Conservation (phyloP, 2,113 vertebrate genomes). For the Oryzias celebensis region DNA sequence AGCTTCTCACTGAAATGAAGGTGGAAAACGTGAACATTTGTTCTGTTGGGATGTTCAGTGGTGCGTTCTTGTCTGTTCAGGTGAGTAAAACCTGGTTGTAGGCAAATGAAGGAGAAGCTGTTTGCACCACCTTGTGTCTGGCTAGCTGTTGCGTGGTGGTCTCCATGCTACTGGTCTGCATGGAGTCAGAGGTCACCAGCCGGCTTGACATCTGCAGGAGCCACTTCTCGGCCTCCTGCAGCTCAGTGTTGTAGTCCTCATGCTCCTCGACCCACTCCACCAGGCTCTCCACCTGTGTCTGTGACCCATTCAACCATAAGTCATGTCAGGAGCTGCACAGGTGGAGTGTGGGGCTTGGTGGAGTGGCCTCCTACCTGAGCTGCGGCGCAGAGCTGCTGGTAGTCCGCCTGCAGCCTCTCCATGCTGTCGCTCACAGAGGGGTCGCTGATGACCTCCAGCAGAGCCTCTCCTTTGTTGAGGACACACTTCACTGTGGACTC, state of each 20-base stretch:
- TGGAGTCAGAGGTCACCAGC: constrained; percentile 85
- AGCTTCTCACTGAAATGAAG: too few relatives aligned
- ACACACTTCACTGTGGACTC: constrained; percentile 88
- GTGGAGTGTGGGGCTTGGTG: too few relatives aligned
- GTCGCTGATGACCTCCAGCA: constrained; percentile 84
- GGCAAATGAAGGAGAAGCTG: background rate
- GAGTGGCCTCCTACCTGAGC: constrained; percentile 75
- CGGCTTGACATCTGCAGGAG: constrained; percentile 92
- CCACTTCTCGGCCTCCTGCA: constrained; percentile 95
- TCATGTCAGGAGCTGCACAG: too few relatives aligned
- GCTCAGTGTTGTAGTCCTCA: constrained; percentile 87
- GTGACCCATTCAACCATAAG: background rate
- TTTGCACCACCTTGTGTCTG: constrained; percentile 86
- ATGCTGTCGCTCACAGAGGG: constrained; percentile 80
- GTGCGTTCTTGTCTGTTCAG: too few relatives aligned
- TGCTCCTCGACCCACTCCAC: constrained; percentile 89
- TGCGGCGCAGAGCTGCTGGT: constrained; percentile 81
- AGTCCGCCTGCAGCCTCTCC: constrained; percentile 82
- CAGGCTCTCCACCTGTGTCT: constrained; percentile 83
- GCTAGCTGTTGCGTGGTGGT: constrained; percentile 92
- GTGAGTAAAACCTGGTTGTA: background rate
- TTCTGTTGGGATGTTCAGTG: too few relatives aligned
- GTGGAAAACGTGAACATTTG: too few relatives aligned
- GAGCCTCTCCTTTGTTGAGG: constrained; percentile 86
- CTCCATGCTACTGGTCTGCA: constrained; percentile 87